phyloP scores from a whole-genome alignment of 2,113 vertebrate genomes.

The Crocuta crocuta region DNA sequence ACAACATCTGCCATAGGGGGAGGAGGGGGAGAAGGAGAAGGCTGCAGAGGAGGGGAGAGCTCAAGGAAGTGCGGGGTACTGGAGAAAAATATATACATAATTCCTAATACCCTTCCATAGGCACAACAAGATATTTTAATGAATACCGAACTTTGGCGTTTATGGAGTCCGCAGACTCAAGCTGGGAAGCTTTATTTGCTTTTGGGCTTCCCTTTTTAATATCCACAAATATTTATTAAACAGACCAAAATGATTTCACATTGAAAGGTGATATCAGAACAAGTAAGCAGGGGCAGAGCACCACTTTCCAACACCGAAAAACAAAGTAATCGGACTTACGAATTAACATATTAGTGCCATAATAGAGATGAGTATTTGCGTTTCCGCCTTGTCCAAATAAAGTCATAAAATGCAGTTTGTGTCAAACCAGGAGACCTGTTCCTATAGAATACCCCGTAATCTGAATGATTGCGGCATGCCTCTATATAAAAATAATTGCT shows the following conservation, averaged over 20 bases:
- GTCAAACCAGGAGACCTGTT: conserved; percentile 84
- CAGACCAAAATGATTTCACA: conserved; percentile 77
- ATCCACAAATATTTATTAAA: conserved; percentile 87
- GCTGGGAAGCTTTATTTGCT: conserved; percentile 84
- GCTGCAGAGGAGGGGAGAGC: conserved; percentile 80
- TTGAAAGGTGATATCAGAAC: conserved; percentile 75
- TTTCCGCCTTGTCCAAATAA: conserved; percentile 87
- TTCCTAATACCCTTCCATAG: conserved; percentile 85
- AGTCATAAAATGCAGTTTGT: conserved; percentile 86
- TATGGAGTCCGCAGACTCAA: conserved; percentile 74
- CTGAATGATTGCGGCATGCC: conserved; percentile 88
- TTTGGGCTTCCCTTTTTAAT: conserved; percentile 65
- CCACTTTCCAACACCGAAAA: conserved; percentile 78
- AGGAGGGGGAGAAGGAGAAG: conserved; percentile 76
- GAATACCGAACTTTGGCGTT: conserved; percentile 83
- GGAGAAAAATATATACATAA: conserved; percentile 87
- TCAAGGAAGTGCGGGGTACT: conserved; percentile 78
- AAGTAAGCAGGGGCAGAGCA: conserved; percentile 81
- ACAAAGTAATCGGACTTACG: conserved; percentile 81
- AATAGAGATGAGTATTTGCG: conserved; percentile 88
- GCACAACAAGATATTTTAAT: conserved; percentile 83
- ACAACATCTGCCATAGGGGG: conserved; percentile 98
- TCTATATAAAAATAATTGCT: conserved; percentile 92
- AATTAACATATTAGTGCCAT: conserved; percentile 86
- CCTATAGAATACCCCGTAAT: conserved; percentile 87